These are phyloP conservation scores for Chromoteleia sp. DNA, from an alignment of 2,888 invertebrate species.

Conservation along the genomic window DNA sequence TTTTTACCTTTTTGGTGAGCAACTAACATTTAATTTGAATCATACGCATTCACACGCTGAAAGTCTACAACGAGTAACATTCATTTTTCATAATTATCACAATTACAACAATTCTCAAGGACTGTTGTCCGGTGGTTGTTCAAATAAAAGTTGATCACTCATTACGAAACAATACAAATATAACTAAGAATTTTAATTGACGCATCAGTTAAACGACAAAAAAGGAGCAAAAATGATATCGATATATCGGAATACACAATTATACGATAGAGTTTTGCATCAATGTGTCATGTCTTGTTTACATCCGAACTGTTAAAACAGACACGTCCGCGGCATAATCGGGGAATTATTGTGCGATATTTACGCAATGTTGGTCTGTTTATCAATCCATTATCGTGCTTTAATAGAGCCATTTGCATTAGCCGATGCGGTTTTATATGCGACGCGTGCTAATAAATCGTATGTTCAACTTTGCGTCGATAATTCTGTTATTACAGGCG, in stretches of 20 bases:
- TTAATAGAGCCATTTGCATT: slow-evolving; percentile 57
- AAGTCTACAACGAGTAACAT: too few relatives aligned
- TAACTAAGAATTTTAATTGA: background rate
- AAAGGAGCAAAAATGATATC: background rate
- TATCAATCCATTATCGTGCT: slow-evolving; percentile 70
- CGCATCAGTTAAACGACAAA: background rate
- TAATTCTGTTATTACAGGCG: slow-evolving; percentile 67
- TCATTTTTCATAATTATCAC: too few relatives aligned
- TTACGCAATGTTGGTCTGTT: slow-evolving; percentile 67
- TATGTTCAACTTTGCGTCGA: slow-evolving; percentile 63
- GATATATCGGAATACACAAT: slow-evolving; percentile 10
- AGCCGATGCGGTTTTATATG: slow-evolving; percentile 62
- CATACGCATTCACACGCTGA: too few relatives aligned
- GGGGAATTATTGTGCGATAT: slow-evolving; percentile 58
- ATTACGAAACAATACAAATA: background rate
- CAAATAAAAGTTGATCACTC: too few relatives aligned
- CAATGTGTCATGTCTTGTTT: slow-evolving; percentile 44
- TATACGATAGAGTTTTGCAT: slow-evolving; percentile 34
- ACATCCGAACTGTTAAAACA: slow-evolving; percentile 53
- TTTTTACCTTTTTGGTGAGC: too few relatives aligned
- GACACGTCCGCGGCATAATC: slow-evolving; percentile 51
- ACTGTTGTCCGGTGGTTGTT: too few relatives aligned
- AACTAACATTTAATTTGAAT: too few relatives aligned
- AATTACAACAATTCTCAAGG: too few relatives aligned
- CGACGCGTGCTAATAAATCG: slow-evolving; percentile 68